A percentile compares a stretch with the other conserved stretches of the same genome.
These are phyloP conservation scores for Ophion slaviceki DNA, from an alignment of 2,888 invertebrate genomes.

Conservation along the genomic window DNA sequence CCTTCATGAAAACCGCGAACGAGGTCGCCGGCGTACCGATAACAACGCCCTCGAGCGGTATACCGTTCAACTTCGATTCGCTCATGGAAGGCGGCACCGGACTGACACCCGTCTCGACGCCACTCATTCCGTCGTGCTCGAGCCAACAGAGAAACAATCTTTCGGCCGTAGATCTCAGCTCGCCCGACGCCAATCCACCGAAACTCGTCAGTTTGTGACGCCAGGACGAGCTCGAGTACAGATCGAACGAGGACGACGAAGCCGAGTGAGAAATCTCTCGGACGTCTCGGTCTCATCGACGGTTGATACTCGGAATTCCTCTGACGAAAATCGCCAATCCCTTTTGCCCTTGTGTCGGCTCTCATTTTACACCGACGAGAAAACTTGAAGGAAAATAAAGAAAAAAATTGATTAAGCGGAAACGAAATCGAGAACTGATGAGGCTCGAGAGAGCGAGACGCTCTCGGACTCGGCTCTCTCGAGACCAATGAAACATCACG, in stretches of 20 bases:
- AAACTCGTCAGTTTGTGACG: slow-evolving; percentile 94
- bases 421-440: not conserved
- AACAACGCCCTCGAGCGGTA: slow-evolving; percentile 94
- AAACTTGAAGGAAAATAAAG: not conserved
- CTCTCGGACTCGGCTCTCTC: not conserved
- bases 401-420: not conserved
- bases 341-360: not conserved
- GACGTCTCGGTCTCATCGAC: not conserved
- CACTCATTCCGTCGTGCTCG: slow-evolving; percentile 89
- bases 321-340: not conserved
- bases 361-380: not conserved
- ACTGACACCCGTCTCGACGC: slow-evolving; percentile 92
- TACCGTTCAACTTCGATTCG: slow-evolving; percentile 95
- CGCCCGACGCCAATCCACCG: slow-evolving; percentile 90
- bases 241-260: slow-evolving; percentile 74
- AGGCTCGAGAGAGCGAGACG: not conserved
- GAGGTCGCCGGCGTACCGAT: slow-evolving; percentile 93
- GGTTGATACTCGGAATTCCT: not conserved
- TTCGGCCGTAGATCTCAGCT: slow-evolving; percentile 86
- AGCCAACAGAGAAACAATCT: slow-evolving; percentile 91
- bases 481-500: not conserved
- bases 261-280: slow-evolving; percentile 69
- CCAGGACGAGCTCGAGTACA: slow-evolving; percentile 77
- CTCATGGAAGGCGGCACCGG: slow-evolving; percentile 97
- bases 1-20: slow-evolving; percentile 84